Base-by-base conservation (phyloP, 2,797 vertebrate species). In the Channallabes apus region DNA sequence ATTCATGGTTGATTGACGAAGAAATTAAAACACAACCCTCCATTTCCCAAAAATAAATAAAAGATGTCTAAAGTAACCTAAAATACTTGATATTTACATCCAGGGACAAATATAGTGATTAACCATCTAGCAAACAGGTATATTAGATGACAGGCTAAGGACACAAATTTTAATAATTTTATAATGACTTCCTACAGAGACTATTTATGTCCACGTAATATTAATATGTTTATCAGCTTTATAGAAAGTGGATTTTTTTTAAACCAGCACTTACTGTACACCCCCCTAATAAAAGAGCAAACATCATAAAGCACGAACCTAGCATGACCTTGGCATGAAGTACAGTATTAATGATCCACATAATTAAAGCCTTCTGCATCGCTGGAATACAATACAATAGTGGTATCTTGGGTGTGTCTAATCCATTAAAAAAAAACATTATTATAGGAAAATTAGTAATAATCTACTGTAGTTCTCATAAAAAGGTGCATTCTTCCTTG, bases 331-430 rank as follows among this genome's bases (percentile, higher is more conserved):
- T 9, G 6, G 8, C 41, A 46, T 46, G 41, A 32, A 20, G 38
- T 81, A 67, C 68, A 20, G 38, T 81, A 67, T 81, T 81, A 81
- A 81, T 32, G n/a, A 76, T 76, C 71, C 71, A 58, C 20, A 46
- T 77, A 38, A 84, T 77, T 56, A 68, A 77, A 51, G 73, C 38
- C 58, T 83, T 67, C 41, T 20, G 82, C 41, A 56, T 29, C 72
- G 38, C 20, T 20, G 38, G 9, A 73, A 29, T 9, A 82, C 11
- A 20, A 27, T 15, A 20, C 11, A 20, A 27, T 15, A 20, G 4
- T 51, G 51, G 22, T 22, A 77, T 2, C 29, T 14, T 77, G n/a
- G 75, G 8, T 18, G 32, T 32, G 54, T 77, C 73, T 32, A 54
- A 58, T 58, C 51, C 32, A 58, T 8, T 18, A 67, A 27, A 58